Base-by-base conservation (phyloP, 2,888 invertebrate species). In the Metalampra italica region DNA sequence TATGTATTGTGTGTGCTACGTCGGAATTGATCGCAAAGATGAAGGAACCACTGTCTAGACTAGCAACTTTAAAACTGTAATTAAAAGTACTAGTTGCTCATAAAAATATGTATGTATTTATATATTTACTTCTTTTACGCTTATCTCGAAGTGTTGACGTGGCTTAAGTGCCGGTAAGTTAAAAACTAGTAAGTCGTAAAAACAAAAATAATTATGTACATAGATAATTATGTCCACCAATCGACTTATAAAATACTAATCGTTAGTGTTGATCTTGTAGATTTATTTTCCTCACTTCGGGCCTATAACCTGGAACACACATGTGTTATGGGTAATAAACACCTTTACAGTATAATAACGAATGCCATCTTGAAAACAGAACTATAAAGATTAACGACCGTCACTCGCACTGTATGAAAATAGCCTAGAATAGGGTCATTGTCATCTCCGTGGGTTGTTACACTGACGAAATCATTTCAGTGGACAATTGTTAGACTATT, bases 361-460 rank as follows among this genome's bases (percentile, higher is more conserved):
- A 60, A 64, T 58, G 64, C 57, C 60, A 56, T 61, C 59, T 59
- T 55, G 54, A 62, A 58, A 68, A 59, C 63, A 60, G 56, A 59
- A 66, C 60, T 64, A 60, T 65, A 66, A 65, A 68, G 70, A 67
- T 74, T 70, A 71, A 74, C 68, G 66, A 55, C 55, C 57, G 56
- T 59, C 53, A 58, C 53, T 59, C 53, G 57, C 53, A 55, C 53
- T 47, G 55, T 53, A 55, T 50, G 46, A 46, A 52, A 46, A 49
- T 49, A 47, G 49, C 34, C 30, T 36, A 53, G 50, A 44, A 37
- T 45, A 55, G 52, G 66, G 57, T 64, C 64, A 60, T 62, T 58
- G 64, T 59, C 65, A 12, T 43, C 29, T 14, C 22, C 41, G 29
- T 43, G 37, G 37, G 43, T 43, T 29, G 15, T 43, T 57, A 55